These are phyloP conservation scores for pig (Sus scrofa) DNA, from an alignment of 2,113 vertebrate genomes.

Conservation along the genomic window DNA sequence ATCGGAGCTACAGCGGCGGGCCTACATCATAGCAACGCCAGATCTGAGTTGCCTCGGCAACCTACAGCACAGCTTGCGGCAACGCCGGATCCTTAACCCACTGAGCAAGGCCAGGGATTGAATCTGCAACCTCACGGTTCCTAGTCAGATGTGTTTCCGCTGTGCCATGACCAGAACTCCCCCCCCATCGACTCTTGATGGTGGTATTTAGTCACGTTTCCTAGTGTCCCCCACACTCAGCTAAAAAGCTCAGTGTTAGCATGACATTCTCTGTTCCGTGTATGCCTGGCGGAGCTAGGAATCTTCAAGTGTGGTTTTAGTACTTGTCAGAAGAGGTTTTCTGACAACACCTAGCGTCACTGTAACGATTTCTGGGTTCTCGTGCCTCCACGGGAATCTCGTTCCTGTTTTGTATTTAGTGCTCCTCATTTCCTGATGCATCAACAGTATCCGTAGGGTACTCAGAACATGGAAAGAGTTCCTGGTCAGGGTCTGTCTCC, in stretches of 20 bases:
- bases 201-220: neutral
- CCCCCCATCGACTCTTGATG: too few relatives aligned
- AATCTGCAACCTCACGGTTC: too few relatives aligned
- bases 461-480: neutral
- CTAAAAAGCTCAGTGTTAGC: neutral
- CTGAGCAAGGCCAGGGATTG: too few relatives aligned
- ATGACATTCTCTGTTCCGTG: neutral
- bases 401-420: neutral
- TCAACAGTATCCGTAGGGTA: neutral
- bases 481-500: neutral
- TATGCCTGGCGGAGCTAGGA: neutral
- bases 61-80: too few relatives aligned
- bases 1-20: too few relatives aligned
- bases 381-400: neutral
- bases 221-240: neutral
- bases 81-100: too few relatives aligned
- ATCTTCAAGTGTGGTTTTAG: constrained; percentile 9
- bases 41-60: too few relatives aligned
- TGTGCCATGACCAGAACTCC: too few relatives aligned
- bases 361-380: neutral
- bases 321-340: constrained; percentile 7
- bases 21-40: too few relatives aligned
- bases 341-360: neutral
- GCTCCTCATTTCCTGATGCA: neutral
- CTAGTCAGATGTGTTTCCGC: too few relatives aligned